Conservation (phyloP, 2,797 vertebrate genomes). For the Pyrocephalus nanus region DNA sequence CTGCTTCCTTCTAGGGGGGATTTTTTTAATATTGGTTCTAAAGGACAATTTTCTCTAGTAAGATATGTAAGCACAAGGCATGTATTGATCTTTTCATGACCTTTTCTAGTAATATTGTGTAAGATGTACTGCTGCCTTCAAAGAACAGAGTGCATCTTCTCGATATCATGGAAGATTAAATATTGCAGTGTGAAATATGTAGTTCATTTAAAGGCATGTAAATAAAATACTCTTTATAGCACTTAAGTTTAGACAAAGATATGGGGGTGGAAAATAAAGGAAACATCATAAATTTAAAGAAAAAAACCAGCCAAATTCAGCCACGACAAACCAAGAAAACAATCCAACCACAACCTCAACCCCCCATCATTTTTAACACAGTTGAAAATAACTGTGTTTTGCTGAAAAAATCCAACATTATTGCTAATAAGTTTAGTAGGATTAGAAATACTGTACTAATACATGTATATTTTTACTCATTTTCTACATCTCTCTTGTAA, state of each 20-base stretch:
- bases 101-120: conserved; percentile 58
- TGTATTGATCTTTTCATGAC: conserved; percentile 58
- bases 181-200: background rate
- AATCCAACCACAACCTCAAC: background rate
- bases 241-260: background rate
- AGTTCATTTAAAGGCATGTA: background rate
- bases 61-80: conserved; percentile 31
- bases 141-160: conserved; percentile 27
- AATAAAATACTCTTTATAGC: conserved; percentile 2
- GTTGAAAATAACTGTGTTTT: background rate
- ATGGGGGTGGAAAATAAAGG: background rate
- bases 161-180: background rate
- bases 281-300: background rate
- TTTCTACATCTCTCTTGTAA: background rate
- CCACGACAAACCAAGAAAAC: background rate
- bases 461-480: background rate
- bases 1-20: conserved; percentile 1
- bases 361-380: background rate
- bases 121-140: conserved; percentile 7
- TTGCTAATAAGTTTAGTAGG: background rate
- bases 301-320: background rate
- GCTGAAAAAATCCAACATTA: background rate
- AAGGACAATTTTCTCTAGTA: conserved; percentile 36
- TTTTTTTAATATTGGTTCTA: conserved; percentile 20
- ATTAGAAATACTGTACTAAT: background rate